phyloP scores from a whole-genome alignment of 2,797 vertebrate species.

The Chloroceryle amazona region DNA sequence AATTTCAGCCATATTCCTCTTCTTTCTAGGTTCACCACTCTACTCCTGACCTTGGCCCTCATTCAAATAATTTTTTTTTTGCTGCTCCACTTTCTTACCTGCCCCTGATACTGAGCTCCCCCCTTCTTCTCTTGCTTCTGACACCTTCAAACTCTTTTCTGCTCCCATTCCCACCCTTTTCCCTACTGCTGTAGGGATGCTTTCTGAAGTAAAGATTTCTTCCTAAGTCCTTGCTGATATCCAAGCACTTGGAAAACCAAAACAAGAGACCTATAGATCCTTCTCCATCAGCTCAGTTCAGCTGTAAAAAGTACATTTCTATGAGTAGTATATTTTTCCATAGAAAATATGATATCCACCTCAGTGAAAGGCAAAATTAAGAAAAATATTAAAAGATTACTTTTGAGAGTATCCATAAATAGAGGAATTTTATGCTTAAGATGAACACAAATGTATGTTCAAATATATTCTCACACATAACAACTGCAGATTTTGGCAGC shows the following conservation, averaged over 20 bases:
- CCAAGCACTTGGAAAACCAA: slow-evolving; percentile 69
- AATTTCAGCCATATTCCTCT: neutral
- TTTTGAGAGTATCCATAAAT: neutral
- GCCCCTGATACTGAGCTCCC: neutral
- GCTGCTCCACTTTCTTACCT: neutral
- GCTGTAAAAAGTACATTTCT: slow-evolving; percentile 59
- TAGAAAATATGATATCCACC: slow-evolving; percentile 47
- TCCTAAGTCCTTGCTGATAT: neutral
- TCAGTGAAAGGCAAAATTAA: neutral
- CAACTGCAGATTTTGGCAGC: neutral
- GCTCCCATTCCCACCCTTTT: neutral
- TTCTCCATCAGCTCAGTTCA: slow-evolving; percentile 75
- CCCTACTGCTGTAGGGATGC: neutral
- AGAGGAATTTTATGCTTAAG: neutral
- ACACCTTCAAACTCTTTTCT: neutral
- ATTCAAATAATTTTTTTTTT: neutral
- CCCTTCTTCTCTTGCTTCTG: neutral
- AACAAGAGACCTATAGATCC: slow-evolving; percentile 60
- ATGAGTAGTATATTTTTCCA: neutral
- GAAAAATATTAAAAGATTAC: neutral
- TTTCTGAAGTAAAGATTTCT: neutral
- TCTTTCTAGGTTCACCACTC: neutral
- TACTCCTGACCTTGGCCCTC: neutral
- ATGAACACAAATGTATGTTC: neutral
- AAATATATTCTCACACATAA: neutral